Evolutionary conservation across 2,797 vertebrate genomes (phyloP).

Genomic region (Melanotaenia maccullochi): DNA sequence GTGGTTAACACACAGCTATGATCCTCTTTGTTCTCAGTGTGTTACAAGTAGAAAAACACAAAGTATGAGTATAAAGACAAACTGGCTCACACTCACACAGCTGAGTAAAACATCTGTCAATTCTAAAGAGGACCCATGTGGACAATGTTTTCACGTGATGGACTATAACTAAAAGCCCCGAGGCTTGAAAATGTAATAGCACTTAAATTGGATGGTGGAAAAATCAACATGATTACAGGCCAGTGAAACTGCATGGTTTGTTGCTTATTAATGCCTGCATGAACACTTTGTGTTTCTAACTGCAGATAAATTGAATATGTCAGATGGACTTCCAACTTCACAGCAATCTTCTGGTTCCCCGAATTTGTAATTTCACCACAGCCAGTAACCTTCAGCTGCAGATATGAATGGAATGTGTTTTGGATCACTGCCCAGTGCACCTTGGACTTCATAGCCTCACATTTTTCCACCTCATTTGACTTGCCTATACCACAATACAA

Average conservation of each 20-base stretch:
- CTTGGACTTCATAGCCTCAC: constrained; percentile 51
- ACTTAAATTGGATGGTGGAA: constrained; percentile 32
- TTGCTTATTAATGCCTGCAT: constrained; percentile 31
- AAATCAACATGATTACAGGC: constrained; percentile 33
- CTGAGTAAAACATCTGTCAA: constrained; percentile 61
- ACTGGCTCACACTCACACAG: constrained; percentile 57
- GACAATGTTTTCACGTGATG: constrained; percentile 49
- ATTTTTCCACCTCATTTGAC: constrained; percentile 45
- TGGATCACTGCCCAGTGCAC: constrained; percentile 63
- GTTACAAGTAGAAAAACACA: constrained; percentile 69
- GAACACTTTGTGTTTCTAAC: constrained; percentile 28
- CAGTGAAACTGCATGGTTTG: constrained; percentile 17
- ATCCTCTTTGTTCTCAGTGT: constrained; percentile 52
- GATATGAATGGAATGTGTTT: constrained; percentile 74
- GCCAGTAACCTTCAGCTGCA: constrained; percentile 58
- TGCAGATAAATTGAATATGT: constrained; percentile 37
- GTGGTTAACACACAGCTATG: constrained; percentile 40
- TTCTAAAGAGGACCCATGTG: constrained; percentile 39
- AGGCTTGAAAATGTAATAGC: constrained; percentile 25
- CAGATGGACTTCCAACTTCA: constrained; percentile 37
- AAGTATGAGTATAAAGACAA: constrained; percentile 31
- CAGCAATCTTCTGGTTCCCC: constrained; percentile 40
- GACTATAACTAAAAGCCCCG: constrained; percentile 49
- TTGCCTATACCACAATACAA: neutral
- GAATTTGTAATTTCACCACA: constrained; percentile 52